A percentile compares a stretch with the other conserved stretches of the same genome.
These are phyloP conservation scores for Mythimna pallens DNA, from an alignment of 2,888 invertebrate genomes.

Conservation along the genomic window DNA sequence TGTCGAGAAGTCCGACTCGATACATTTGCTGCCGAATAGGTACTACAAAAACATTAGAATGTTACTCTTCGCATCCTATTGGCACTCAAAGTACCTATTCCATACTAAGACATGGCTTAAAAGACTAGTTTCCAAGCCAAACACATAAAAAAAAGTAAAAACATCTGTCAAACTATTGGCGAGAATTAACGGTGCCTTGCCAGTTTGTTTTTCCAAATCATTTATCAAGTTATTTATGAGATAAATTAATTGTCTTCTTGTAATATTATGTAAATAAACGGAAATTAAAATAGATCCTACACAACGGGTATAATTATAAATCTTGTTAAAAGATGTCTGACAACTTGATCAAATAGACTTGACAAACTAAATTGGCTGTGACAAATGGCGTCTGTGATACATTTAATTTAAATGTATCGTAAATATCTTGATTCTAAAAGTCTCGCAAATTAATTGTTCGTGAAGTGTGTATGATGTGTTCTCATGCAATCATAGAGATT, in stretches of 20 bases:
- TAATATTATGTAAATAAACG: conserved; percentile 32
- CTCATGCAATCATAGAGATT: conserved; percentile 52
- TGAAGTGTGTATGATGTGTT: conserved; percentile 36
- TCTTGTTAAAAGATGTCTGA: conserved; percentile 29
- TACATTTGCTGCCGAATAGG: too few relatives aligned
- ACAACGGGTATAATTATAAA: conserved; percentile 33
- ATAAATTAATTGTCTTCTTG: conserved; percentile 19
- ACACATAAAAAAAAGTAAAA: neutral
- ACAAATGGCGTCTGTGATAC: conserved; percentile 46
- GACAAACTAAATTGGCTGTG: conserved; percentile 44
- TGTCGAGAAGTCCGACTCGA: too few relatives aligned
- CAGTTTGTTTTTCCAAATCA: conserved; percentile 20
- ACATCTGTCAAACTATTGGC: neutral
- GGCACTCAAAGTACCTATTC: too few relatives aligned
- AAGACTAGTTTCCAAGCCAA: too few relatives aligned
- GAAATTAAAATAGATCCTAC: conserved; percentile 27
- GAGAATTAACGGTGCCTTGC: conserved; percentile 1
- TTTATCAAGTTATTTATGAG: conserved; percentile 32
- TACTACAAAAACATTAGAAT: too few relatives aligned
- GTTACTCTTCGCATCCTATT: too few relatives aligned
- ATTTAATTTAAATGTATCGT: conserved; percentile 37
- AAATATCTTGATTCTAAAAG: conserved; percentile 41
- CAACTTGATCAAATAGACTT: conserved; percentile 46
- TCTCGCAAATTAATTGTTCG: conserved; percentile 38
- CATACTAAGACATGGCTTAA: too few relatives aligned